Conservation (phyloP, 2,113 vertebrate genomes). For the Proterorhinus semilunaris region DNA sequence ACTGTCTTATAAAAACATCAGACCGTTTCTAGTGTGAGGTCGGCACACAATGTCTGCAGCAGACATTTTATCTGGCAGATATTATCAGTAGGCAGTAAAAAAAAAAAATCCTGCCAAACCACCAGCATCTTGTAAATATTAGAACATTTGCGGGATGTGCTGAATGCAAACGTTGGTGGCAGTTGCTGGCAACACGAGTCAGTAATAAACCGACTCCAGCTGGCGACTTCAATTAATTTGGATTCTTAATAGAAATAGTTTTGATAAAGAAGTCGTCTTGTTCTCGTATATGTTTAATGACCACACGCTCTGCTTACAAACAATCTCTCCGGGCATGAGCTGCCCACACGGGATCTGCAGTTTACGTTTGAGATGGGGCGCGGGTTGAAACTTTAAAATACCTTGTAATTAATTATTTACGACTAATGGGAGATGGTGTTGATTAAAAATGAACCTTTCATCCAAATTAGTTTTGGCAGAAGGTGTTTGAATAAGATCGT, state of each 20-base stretch:
- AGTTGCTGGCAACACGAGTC: not conserved
- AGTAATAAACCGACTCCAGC: not conserved
- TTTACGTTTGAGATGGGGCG: not conserved
- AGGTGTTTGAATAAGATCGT: too few relatives aligned
- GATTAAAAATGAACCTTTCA: too few relatives aligned
- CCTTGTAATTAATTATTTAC: too few relatives aligned
- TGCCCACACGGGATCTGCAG: not conserved
- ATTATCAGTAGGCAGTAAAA: conserved; percentile 16
- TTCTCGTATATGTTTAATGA: conserved; percentile 6
- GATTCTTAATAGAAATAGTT: conserved; percentile 8
- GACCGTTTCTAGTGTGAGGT: not conserved
- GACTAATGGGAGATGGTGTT: too few relatives aligned
- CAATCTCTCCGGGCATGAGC: not conserved
- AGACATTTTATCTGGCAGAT: conserved; percentile 13
- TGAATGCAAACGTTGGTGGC: conserved; percentile 5
- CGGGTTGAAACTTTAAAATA: not conserved
- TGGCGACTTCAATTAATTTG: conserved; percentile 6
- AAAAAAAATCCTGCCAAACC: conserved; percentile 10
- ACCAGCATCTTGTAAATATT: conserved; percentile 20
- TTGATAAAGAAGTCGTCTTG: conserved; percentile 2
- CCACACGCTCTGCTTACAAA: conserved; percentile 5
- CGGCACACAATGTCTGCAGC: not conserved
- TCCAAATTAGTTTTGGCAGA: too few relatives aligned
- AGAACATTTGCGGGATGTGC: not conserved
- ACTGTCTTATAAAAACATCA: not conserved